Evolutionary conservation across 2,797 vertebrate genomes (phyloP).

Genomic region (Lates japonicus): DNA sequence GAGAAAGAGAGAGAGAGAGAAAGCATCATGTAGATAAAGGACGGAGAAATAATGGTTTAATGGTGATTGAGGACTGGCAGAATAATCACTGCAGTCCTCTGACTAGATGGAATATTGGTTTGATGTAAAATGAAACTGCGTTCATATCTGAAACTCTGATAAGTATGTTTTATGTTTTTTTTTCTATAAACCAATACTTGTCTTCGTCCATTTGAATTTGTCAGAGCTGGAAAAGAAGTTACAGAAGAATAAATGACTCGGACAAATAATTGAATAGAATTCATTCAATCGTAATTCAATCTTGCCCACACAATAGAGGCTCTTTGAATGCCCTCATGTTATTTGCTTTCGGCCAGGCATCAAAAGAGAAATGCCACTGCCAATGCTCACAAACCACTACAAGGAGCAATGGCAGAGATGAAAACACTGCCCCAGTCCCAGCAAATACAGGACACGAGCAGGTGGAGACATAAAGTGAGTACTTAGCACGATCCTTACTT

Average conservation of each 20-base stretch:
- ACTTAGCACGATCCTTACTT: slow-evolving; percentile 45
- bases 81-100: slow-evolving; percentile 69
- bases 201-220: slow-evolving; percentile 51
- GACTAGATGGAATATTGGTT: slow-evolving; percentile 69
- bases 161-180: slow-evolving; percentile 44
- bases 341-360: slow-evolving; percentile 45
- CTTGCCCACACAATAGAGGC: slow-evolving; percentile 36
- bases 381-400: slow-evolving; percentile 26
- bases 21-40: slow-evolving; percentile 69
- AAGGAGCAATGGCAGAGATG: slow-evolving; percentile 9
- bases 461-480: slow-evolving; percentile 52
- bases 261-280: slow-evolving; percentile 61
- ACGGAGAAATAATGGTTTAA: slow-evolving; percentile 77
- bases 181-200: slow-evolving; percentile 49
- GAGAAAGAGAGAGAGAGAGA: slow-evolving; percentile 10
- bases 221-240: slow-evolving; percentile 33
- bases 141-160: slow-evolving; percentile 70
- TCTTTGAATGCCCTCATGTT: slow-evolving; percentile 23
- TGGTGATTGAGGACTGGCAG: slow-evolving; percentile 70
- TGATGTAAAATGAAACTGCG: slow-evolving; percentile 67
- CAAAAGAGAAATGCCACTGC: slow-evolving; percentile 40
- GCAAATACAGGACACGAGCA: slow-evolving; percentile 47
- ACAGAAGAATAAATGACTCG: slow-evolving; percentile 41
- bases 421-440: slow-evolving; percentile 33
- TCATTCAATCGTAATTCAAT: slow-evolving; percentile 57